Evolutionary conservation across 2,888 invertebrate genomes (phyloP), one percentile per base, ranked within the genome.

Genomic region (Automeris io): DNA sequence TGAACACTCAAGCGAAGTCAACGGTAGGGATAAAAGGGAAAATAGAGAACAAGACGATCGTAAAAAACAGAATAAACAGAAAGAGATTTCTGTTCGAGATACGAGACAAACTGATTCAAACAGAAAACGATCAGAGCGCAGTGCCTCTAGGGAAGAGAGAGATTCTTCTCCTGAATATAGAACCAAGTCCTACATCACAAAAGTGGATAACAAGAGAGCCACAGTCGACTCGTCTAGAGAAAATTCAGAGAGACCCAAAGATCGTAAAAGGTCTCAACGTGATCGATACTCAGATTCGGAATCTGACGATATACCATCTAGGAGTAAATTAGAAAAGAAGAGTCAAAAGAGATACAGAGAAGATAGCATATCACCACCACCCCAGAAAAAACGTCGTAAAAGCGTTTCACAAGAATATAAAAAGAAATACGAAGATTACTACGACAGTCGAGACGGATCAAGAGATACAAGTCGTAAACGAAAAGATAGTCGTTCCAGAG

Each of bases 21-120:
- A 74, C 51, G 41, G 60, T 48, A 61, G 67, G 7, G 53, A 59
- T 46, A 85, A 77, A 51, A 86, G 76, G 37, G 74, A 76, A 29
- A 82, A 87, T 4, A 71, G 74, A 39, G 82, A 77, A 26, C 85
- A 76, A 48, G 87, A 85, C 41, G 86, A 83, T 18, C 70, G 69
- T 31, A 62, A 50, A 39, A 85, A 76, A 52, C 74, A 83, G 49
- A 88, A 87, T 41, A 86, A 80, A 43, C 58, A 65, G 4, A 61
- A 70, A 2, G 78, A 76, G 12, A 41, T 45, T 4, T 42, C 51
- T 7, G 11, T 29, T 0, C 64, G 54, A 29, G 63, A 57, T 23
- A 46, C 60, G 2, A 57, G 67, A 25, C 61, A 61, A 26, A 51
- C 47, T 18, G 66, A 70, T 5, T 42, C 56, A 2, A 40, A 33